Evolutionary conservation across 1,140 invertebrate genomes (phyloP).

Genomic region (Dermatophagoides farinae): DNA sequence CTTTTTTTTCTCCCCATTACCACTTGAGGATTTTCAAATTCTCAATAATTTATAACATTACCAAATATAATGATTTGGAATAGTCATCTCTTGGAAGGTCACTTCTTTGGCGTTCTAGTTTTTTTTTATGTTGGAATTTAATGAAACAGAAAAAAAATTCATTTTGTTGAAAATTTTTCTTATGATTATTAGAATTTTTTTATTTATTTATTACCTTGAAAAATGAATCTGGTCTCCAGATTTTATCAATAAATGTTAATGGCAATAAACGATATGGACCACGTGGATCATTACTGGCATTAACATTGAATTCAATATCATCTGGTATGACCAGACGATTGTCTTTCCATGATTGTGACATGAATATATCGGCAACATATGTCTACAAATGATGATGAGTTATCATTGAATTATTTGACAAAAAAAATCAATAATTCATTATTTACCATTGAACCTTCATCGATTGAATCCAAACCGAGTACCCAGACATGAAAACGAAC

Average conservation of each 20-base stretch:
- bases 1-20: no score
- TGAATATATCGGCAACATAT: conserved; percentile 72
- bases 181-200: no score
- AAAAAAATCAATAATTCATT: no score
- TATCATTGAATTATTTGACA: no score
- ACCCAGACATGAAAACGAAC: conserved; percentile 79
- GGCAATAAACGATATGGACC: conserved; percentile 16
- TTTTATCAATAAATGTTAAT: conserved; percentile 17
- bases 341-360: conserved; percentile 76
- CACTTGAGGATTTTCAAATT: no score
- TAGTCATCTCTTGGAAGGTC: conserved; percentile 70
- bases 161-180: neutral
- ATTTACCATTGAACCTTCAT: conserved; percentile 76
- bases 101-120: conserved; percentile 65
- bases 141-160: neutral
- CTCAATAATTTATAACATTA: no score
- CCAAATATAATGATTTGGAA: conserved; percentile 49
- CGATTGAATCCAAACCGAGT: conserved; percentile 74
- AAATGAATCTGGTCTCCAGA: conserved; percentile 20
- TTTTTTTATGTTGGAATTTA: neutral
- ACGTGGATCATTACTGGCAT: conserved; percentile 17
- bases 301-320: conserved; percentile 8
- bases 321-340: conserved; percentile 27
- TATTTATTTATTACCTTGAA: conserved; percentile 15
- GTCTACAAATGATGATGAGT: conserved; percentile 37